These are phyloP conservation scores for Odontomyia ornata DNA, from an alignment of 2,888 invertebrate genomes.

Conservation along the genomic window DNA sequence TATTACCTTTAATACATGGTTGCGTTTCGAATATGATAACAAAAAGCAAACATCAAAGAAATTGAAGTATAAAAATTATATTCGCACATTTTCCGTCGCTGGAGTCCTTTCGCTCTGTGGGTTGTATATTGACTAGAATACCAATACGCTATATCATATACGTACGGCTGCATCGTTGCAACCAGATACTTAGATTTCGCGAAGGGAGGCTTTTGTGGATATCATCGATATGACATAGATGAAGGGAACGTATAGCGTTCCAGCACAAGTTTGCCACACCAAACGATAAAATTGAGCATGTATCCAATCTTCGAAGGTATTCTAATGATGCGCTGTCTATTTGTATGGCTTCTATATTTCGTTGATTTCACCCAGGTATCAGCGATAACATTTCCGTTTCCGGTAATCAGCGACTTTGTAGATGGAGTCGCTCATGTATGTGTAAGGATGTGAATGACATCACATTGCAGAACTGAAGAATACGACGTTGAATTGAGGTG, in stretches of 20 bases:
- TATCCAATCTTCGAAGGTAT: conserved; percentile 8
- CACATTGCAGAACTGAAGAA: too few species aligned
- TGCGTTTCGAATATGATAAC: neutral
- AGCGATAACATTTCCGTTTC: neutral
- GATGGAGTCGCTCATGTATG: too few species aligned
- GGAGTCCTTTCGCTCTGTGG: neutral
- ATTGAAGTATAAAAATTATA: neutral
- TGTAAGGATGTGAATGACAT: too few species aligned
- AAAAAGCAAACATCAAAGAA: neutral
- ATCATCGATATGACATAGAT: neutral
- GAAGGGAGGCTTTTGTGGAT: neutral
- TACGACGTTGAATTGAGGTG: too few species aligned
- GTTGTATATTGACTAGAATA: neutral
- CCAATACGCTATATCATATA: too few species aligned
- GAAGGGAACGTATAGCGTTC: neutral
- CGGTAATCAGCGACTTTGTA: conserved; percentile 8
- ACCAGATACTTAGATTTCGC: neutral
- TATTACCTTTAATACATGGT: too few species aligned
- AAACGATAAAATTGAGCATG: conserved; percentile 18
- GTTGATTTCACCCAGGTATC: conserved; percentile 9
- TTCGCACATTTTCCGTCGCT: neutral
- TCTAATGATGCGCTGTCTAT: conserved; percentile 19
- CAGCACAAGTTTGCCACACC: neutral
- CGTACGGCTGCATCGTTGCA: too few species aligned
- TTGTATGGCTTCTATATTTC: too few species aligned